phyloP scores from a whole-genome alignment of 2,113 vertebrate species.

The Triplophysa rosa region DNA sequence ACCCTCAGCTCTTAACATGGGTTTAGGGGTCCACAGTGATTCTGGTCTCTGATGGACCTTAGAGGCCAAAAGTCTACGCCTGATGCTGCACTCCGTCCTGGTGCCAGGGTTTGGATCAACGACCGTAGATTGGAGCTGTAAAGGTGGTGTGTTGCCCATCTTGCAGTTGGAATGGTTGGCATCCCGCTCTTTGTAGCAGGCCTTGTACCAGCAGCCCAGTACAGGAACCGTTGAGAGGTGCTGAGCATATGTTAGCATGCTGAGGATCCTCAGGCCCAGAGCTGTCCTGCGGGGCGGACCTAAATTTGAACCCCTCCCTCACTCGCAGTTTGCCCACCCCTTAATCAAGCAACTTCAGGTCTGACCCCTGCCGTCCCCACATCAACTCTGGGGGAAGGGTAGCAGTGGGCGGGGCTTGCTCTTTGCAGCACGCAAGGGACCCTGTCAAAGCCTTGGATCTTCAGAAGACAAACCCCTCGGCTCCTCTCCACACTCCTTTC shows the following conservation, averaged over 20 bases:
- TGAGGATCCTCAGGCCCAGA: constrained; percentile 40
- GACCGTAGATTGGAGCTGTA: constrained; percentile 64
- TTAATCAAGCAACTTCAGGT: constrained; percentile 55
- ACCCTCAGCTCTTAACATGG: constrained; percentile 57
- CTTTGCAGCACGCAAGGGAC: constrained; percentile 65
- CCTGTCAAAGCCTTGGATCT: constrained; percentile 23
- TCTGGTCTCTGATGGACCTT: constrained; percentile 75
- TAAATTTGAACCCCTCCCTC: constrained; percentile 54
- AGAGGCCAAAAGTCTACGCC: constrained; percentile 73
- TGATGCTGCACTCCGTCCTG: constrained; percentile 65
- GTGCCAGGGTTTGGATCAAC: constrained; percentile 32
- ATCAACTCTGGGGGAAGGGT: constrained; percentile 63
- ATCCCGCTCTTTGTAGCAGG: constrained; percentile 74
- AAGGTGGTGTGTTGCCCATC: constrained; percentile 77
- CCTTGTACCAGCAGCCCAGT: constrained; percentile 78
- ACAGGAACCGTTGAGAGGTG: constrained; percentile 76
- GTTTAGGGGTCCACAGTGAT: constrained; percentile 83
- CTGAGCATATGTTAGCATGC: constrained; percentile 82
- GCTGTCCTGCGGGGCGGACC: constrained; percentile 18
- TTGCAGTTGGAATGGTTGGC: constrained; percentile 66
- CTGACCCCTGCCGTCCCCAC: constrained; percentile 48
- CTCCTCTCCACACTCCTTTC: constrained; percentile 47
- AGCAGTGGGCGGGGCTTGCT: constrained; percentile 54
- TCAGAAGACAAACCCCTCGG: constrained; percentile 36
- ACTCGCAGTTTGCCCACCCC: constrained; percentile 53